Conservation (phyloP, 2,888 invertebrate species). For the Scelioninae gen. 2 region DNA sequence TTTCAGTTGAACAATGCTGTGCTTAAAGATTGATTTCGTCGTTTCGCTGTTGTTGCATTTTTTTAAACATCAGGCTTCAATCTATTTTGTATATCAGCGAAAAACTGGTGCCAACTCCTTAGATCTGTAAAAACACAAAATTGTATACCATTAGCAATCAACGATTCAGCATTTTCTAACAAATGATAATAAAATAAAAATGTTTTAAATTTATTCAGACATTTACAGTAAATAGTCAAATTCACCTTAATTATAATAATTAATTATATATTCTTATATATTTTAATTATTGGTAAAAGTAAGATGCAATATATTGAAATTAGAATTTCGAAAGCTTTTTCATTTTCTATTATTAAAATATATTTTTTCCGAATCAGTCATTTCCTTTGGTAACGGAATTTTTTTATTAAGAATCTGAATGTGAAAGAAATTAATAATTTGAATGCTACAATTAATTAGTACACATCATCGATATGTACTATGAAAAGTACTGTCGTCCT, state of each 20-base stretch:
- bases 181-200: not conserved
- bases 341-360: no score
- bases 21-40: slow-evolving; percentile 35
- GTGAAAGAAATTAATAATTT: slow-evolving; percentile 30
- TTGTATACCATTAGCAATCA: slow-evolving; percentile 6
- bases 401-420: no score
- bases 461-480: slow-evolving; percentile 33
- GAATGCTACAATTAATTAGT: slow-evolving; percentile 25
- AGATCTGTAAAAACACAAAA: slow-evolving; percentile 18
- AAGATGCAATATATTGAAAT: no score
- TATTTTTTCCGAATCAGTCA: no score
- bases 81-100: slow-evolving; percentile 17
- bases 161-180: not conserved
- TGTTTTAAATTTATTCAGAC: no score
- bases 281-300: no score
- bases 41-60: slow-evolving; percentile 43
- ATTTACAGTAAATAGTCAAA: no score
- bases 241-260: no score
- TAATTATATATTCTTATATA: no score
- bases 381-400: no score
- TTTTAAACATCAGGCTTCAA: slow-evolving; percentile 27
- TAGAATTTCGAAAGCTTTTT: no score
- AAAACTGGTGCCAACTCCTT: slow-evolving; percentile 25
- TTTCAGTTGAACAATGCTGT: slow-evolving; percentile 24
- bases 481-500: slow-evolving; percentile 38